phyloP scores from a whole-genome alignment of 1,140 invertebrate species.

The Euschistus heros region DNA sequence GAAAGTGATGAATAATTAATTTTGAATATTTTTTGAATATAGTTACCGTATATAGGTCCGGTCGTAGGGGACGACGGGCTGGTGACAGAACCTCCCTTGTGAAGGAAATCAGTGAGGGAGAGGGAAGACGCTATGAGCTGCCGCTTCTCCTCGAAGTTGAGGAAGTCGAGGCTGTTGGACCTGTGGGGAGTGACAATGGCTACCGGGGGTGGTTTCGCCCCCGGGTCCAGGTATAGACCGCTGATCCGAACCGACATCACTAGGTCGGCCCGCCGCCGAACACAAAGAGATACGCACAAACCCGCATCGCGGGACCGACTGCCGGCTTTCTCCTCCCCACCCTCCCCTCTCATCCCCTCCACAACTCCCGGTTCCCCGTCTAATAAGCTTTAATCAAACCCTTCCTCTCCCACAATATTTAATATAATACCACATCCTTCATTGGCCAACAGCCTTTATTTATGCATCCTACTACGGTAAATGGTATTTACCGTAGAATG shows the following conservation, averaged over 20 bases:
- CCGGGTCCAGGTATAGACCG: conserved; percentile 22
- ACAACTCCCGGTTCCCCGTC: not conserved
- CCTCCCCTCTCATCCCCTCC: not conserved
- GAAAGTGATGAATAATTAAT: too few species aligned
- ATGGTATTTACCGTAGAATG: too few species aligned
- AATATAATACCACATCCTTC: too few species aligned
- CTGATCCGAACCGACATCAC: conserved; percentile 26
- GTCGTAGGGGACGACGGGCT: conserved; percentile 32
- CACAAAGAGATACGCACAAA: not conserved
- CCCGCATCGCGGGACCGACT: conserved; percentile 3
- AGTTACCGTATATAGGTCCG: conserved; percentile 28
- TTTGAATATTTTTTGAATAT: not conserved
- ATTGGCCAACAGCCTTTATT: too few species aligned
- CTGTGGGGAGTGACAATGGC: conserved; percentile 51
- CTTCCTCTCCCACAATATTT: not conserved
- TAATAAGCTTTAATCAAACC: conserved; percentile 2
- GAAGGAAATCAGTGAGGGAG: conserved; percentile 72
- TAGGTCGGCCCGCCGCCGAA: conserved; percentile 1
- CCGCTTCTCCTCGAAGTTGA: conserved; percentile 82
- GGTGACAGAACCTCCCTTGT: conserved; percentile 40
- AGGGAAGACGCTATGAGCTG: conserved; percentile 77
- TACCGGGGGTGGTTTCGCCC: conserved; percentile 26
- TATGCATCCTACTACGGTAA: too few species aligned
- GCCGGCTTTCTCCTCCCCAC: not conserved
- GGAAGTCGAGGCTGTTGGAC: conserved; percentile 75